A percentile compares a stretch with the other conserved stretches of the same genome.
Evolutionary conservation across 2,113 vertebrate genomes (phyloP).

Genomic region (Pteruthius melanotis): DNA sequence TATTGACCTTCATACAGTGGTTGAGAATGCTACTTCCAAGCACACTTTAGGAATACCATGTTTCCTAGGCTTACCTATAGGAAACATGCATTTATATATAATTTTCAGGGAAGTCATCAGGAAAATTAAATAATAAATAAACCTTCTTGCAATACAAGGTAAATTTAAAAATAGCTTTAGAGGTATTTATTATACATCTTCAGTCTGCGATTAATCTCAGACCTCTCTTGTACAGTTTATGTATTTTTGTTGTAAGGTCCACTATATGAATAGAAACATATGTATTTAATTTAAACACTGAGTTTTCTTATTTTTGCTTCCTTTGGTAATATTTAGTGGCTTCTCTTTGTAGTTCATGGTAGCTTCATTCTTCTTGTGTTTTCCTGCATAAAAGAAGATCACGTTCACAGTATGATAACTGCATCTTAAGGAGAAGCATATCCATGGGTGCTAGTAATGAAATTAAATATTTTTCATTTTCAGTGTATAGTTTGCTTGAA

Average conservation of each 20-base stretch:
- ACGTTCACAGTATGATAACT: not conserved
- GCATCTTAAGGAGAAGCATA: not conserved
- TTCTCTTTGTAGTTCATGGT: not conserved
- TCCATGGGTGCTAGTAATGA: not conserved
- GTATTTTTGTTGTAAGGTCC: not conserved
- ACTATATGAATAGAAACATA: not conserved
- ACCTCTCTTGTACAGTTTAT: not conserved
- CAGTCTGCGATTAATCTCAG: not conserved
- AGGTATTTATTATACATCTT: not conserved
- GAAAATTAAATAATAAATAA: not conserved
- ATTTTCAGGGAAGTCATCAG: not conserved
- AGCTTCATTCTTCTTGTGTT: not conserved
- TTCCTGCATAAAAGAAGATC: not conserved
- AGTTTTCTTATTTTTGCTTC: not conserved
- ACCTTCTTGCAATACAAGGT: not conserved
- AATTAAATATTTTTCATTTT: not conserved
- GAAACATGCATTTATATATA: not conserved
- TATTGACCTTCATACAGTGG: not conserved
- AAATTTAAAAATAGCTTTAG: not conserved
- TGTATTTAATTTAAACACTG: not conserved
- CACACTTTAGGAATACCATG: not conserved
- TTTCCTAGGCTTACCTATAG: not conserved
- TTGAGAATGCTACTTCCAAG: not conserved
- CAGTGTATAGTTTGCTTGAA: not conserved
- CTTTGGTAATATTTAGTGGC: not conserved